phyloP scores from a whole-genome alignment of 2,888 invertebrate species.

The Masnerella sp. region DNA sequence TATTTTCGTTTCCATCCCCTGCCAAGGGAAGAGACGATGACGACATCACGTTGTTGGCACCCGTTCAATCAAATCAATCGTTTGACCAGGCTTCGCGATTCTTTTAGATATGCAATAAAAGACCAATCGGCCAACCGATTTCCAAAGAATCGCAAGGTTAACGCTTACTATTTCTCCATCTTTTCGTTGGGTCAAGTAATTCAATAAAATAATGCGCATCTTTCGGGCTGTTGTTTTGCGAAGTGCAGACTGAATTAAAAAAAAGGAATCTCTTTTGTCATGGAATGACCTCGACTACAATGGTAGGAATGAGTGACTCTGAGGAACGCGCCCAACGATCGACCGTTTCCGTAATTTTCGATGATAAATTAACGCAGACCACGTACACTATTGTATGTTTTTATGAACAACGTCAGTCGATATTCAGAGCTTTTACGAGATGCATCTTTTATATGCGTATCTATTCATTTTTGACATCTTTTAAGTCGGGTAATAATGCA shows the following conservation, averaged over 20 bases:
- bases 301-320: constrained; percentile 34
- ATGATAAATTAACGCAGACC: constrained; percentile 34
- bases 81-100: constrained; percentile 23
- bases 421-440: too few relatives aligned
- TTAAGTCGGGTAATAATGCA: too few relatives aligned
- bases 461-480: too few relatives aligned
- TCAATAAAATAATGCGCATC: too few relatives aligned
- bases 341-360: constrained; percentile 41
- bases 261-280: constrained; percentile 38
- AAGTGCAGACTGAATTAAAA: too few relatives aligned
- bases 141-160: background rate
- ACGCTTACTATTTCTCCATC: background rate
- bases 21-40: constrained; percentile 38
- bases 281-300: constrained; percentile 23
- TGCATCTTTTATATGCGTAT: too few relatives aligned
- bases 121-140: background rate
- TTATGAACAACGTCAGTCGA: constrained; percentile 23
- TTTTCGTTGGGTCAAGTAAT: background rate
- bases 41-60: constrained; percentile 42
- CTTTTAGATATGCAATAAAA: constrained; percentile 11
- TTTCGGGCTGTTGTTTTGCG: too few relatives aligned
- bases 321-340: constrained; percentile 42
- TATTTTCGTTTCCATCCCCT: constrained; percentile 32
- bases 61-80: constrained; percentile 42
- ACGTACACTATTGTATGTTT: constrained; percentile 29